Conservation (phyloP, 2,888 invertebrate genomes). For the Anorthoa munda region DNA sequence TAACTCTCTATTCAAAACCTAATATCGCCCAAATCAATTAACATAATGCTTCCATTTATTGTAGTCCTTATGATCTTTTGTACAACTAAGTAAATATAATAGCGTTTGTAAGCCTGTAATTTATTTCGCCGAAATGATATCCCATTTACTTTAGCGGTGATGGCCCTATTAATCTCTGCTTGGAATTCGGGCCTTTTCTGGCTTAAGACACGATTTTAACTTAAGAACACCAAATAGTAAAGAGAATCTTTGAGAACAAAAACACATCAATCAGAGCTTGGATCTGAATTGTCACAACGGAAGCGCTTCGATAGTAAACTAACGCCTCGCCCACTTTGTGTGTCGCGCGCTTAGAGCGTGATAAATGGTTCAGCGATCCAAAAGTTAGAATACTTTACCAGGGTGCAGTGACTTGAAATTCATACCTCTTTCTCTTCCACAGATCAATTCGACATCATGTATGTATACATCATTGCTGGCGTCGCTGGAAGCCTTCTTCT, state of each 20-base stretch:
- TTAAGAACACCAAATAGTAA: conserved; percentile 19
- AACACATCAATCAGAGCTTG: conserved; percentile 19
- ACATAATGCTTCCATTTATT: conserved; percentile 49
- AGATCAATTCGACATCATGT: conserved; percentile 95
- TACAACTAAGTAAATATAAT: conserved; percentile 39
- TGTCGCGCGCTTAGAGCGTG: conserved; percentile 5
- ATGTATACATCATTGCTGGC: conserved; percentile 95
- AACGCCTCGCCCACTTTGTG: background rate
- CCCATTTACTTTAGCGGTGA: conserved; percentile 51
- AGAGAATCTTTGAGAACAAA: conserved; percentile 15
- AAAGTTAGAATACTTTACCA: conserved; percentile 3
- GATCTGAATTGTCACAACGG: conserved; percentile 6
- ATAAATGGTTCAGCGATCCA: conserved; percentile 4
- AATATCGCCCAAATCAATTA: conserved; percentile 37
- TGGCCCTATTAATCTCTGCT: conserved; percentile 54
- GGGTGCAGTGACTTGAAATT: conserved; percentile 13
- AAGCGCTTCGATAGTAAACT: conserved; percentile 4
- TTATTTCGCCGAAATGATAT: conserved; percentile 50
- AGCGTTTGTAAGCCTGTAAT: conserved; percentile 50
- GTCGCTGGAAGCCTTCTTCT: conserved; percentile 93
- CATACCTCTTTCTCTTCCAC: conserved; percentile 67
- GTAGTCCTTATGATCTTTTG: conserved; percentile 27
- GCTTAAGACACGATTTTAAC: conserved; percentile 38
- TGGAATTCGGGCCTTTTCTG: conserved; percentile 34
- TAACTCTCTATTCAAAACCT: conserved; percentile 16